phyloP scores from a whole-genome alignment of 2,888 invertebrate species.

The Epinotia demarniana region DNA sequence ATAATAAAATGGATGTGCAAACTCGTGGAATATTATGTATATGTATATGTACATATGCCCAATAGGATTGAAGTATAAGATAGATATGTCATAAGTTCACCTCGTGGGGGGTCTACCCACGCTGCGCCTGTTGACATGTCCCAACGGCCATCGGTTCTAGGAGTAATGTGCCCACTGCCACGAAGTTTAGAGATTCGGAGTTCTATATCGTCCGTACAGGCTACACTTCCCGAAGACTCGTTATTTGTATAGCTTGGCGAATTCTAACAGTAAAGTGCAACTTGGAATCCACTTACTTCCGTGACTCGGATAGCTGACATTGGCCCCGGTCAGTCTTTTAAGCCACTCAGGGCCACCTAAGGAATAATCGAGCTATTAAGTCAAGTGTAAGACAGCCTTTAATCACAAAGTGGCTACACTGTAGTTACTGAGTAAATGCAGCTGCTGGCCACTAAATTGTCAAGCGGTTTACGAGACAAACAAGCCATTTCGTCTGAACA shows the following conservation, averaged over 20 bases:
- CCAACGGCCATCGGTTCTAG: too few species aligned
- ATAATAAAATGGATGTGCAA: too few species aligned
- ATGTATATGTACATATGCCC: too few species aligned
- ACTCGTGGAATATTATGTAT: too few species aligned
- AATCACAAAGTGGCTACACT: conserved; percentile 15
- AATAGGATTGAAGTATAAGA: too few species aligned
- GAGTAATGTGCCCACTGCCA: too few species aligned
- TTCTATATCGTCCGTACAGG: too few species aligned
- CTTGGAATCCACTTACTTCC: background rate
- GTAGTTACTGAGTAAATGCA: conserved; percentile 1
- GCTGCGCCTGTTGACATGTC: too few species aligned
- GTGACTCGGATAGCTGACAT: background rate
- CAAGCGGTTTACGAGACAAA: conserved; percentile 15
- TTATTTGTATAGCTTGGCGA: background rate
- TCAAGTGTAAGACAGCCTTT: background rate
- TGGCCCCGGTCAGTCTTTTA: too few species aligned
- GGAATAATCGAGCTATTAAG: background rate
- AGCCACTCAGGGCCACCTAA: background rate
- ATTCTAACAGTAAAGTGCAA: background rate
- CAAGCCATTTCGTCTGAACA: conserved; percentile 14
- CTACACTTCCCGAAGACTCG: background rate
- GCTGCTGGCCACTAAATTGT: conserved; percentile 5
- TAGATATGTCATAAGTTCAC: too few species aligned
- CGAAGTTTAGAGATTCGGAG: too few species aligned
- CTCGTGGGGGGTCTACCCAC: too few species aligned